Conservation (phyloP, 2,113 vertebrate genomes). For the Argyrosomus japonicus region DNA sequence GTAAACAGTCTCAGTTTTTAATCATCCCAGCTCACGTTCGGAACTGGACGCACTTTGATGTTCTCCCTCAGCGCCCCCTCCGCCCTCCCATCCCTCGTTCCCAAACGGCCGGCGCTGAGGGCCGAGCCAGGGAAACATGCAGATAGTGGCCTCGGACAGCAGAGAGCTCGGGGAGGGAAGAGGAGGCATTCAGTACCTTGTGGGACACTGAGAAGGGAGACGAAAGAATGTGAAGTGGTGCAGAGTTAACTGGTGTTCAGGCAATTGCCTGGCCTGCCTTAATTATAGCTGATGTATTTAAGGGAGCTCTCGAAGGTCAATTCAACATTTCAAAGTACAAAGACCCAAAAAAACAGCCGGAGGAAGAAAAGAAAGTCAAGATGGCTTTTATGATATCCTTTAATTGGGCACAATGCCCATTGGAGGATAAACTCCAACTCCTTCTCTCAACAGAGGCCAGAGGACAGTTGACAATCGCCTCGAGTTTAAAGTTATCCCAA, state of each 20-base stretch:
- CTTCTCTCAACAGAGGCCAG: constrained; percentile 51
- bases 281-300: constrained; percentile 75
- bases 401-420: constrained; percentile 69
- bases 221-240: constrained; percentile 70
- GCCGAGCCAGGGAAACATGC: constrained; percentile 41
- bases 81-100: constrained; percentile 72
- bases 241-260: constrained; percentile 65
- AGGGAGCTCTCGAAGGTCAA: constrained; percentile 69
- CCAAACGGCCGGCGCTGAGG: constrained; percentile 63
- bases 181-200: constrained; percentile 60
- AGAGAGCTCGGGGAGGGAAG: constrained; percentile 22
- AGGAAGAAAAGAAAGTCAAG: constrained; percentile 64
- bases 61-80: constrained; percentile 76
- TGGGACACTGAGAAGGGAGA: constrained; percentile 59
- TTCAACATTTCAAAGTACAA: constrained; percentile 62
- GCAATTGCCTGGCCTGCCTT: constrained; percentile 56
- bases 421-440: constrained; percentile 70
- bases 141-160: constrained; percentile 63
- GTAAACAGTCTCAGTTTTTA: constrained; percentile 86
- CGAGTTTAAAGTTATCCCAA: constrained; percentile 72
- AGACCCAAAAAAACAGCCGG: constrained; percentile 39
- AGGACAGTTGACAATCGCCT: constrained; percentile 64
- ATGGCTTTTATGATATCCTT: constrained; percentile 63
- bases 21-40: constrained; percentile 86
- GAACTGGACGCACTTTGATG: constrained; percentile 83